Conservation (phyloP, 2,888 invertebrate species). For the Apamea sordens region DNA sequence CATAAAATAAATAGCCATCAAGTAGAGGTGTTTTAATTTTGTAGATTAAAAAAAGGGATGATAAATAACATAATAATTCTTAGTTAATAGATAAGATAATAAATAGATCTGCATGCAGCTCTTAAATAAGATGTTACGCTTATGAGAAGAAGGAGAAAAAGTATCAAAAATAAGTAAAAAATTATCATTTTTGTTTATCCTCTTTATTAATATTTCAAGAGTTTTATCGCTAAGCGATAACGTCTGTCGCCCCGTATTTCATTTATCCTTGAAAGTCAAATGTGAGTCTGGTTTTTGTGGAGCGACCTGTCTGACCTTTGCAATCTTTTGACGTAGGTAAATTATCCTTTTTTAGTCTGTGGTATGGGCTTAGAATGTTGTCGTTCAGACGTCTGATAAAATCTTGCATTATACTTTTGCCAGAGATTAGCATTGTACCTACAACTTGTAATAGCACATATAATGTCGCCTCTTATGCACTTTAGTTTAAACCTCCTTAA, state of each 20-base stretch:
- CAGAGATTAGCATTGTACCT: too few relatives aligned
- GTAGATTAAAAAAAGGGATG: background rate
- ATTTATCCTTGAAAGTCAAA: slow-evolving; percentile 14
- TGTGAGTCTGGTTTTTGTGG: slow-evolving; percentile 14
- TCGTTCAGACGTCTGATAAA: background rate
- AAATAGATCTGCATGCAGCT: too few relatives aligned
- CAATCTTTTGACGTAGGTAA: slow-evolving; percentile 4
- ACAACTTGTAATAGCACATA: too few relatives aligned
- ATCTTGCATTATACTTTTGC: background rate
- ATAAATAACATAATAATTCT: background rate
- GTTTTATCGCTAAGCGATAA: slow-evolving; percentile 34
- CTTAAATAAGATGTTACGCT: too few relatives aligned
- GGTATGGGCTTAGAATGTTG: too few relatives aligned
- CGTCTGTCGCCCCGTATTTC: background rate
- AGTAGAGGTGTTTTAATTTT: background rate
- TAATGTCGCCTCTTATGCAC: too few relatives aligned
- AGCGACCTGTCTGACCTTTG: slow-evolving; percentile 40
- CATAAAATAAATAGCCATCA: slow-evolving; percentile 1
- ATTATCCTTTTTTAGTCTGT: slow-evolving; percentile 11
- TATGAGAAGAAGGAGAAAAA: too few relatives aligned
- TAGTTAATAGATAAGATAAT: too few relatives aligned
- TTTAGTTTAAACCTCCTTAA: too few relatives aligned
- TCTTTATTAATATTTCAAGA: slow-evolving; percentile 11
- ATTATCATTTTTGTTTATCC: background rate
- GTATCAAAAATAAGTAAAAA: background rate